Evolutionary conservation across 2,113 vertebrate species (phyloP), one percentile per base, ranked within the genome.

Genomic region (Fregetta grallaria): DNA sequence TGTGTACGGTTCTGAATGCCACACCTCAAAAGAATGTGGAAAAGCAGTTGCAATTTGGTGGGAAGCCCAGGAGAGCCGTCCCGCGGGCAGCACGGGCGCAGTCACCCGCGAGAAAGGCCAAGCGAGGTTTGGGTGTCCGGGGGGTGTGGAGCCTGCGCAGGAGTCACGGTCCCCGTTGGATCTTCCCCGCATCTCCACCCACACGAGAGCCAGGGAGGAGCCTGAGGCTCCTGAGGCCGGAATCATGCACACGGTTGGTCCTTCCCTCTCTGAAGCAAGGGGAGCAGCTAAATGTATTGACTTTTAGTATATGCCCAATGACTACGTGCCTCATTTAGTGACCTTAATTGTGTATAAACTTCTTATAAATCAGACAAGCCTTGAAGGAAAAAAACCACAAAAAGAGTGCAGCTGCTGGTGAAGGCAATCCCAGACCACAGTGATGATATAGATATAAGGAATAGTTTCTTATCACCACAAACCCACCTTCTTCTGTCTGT

Each of bases 41-140:
- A 47, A 75, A 75, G 38, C 18, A 23, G 40, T 27, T 0, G 0
- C 13, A 21, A 16, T 17, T 25, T 55, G 50, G 58, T 45, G 40
- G 38, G 67, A 62, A 44, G 47, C 15, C 47, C 56, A 52, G 47
- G 26, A 72, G 45, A 72, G 18, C 55, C 2, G 5, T 27, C 30
- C 27, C 8, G 3, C 0, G 23, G 52, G 78, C 63, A 56, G 36
- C 3, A 15, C 1, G 23, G 21, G 36, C 1, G 8, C 45, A 30
- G 38, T 19, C 58, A 15, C 56, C 40, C 42, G 10, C 2, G 3
- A 38, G 42, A 55, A 85, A 18, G 16, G 22, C 45, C 17, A 32
- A 16, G 21, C 6, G 6, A 45, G 42, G 27, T 34, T 40, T 74
- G 49, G 50, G 34, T 38, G 82, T 11, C 49, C 1, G 2, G 36